These are phyloP conservation scores for Silurus aristotelis DNA, from an alignment of 2,797 vertebrate species.

Conservation along the genomic window DNA sequence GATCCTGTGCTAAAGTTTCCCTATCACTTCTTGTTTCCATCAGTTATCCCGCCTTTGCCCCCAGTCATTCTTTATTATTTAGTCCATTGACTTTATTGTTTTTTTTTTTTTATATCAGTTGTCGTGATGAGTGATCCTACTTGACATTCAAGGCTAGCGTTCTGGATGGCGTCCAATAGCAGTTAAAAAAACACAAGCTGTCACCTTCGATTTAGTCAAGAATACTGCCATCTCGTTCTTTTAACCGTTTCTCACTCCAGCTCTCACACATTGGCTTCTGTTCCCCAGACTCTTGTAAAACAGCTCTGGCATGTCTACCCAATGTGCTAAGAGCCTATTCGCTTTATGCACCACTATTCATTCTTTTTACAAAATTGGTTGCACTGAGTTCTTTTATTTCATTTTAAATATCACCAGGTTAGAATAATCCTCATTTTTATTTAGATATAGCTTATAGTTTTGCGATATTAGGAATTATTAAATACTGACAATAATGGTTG, in stretches of 20 bases:
- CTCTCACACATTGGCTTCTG: slow-evolving; percentile 54
- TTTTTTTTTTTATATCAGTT: neutral
- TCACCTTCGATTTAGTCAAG: slow-evolving; percentile 40
- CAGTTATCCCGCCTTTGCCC: neutral
- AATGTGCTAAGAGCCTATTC: slow-evolving; percentile 51
- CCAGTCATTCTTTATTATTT: neutral
- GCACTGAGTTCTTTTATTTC: neutral
- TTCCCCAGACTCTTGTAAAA: slow-evolving; percentile 53
- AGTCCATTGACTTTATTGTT: neutral
- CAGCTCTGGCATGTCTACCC: slow-evolving; percentile 66
- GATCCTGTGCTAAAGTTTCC: neutral
- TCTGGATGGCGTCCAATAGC: slow-evolving; percentile 39
- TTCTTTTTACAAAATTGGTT: neutral
- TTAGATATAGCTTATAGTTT: neutral
- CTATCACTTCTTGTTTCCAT: neutral
- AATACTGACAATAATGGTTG: no score
- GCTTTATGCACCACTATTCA: neutral
- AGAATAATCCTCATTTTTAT: neutral
- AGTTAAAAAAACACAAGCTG: slow-evolving; percentile 29
- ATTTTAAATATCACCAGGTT: neutral
- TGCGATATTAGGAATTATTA: no score
- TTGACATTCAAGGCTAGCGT: slow-evolving; percentile 21
- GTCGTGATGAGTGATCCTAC: slow-evolving; percentile 14
- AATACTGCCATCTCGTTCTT: slow-evolving; percentile 19
- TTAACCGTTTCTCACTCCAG: slow-evolving; percentile 12